Base-by-base conservation (phyloP, 2,888 invertebrate species). In the Oligia strigilis region DNA sequence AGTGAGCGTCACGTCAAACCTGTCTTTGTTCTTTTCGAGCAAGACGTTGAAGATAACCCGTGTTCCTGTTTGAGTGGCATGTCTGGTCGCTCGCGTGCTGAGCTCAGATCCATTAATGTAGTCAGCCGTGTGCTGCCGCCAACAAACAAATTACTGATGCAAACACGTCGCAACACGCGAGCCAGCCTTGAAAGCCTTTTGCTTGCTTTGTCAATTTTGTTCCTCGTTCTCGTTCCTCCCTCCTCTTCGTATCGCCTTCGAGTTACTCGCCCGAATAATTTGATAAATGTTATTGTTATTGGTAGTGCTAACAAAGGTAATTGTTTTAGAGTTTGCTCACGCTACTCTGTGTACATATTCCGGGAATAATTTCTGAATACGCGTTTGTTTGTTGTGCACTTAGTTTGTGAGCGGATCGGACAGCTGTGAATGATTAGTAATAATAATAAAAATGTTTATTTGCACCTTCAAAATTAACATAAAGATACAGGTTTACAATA, bases 81-180 rank as follows among this genome's bases (percentile, higher is more conserved):
- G 94, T 92, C 91, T 91, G 88, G 89, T 88, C 87, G 92, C 91
- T 96, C 92, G 96, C 97, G 96, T 96, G 96, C 93, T 87, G 85
- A 87, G 91, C 93, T 90, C 90, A 94, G 95, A 95, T 96, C 95
- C 96, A 96, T 97, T 96, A 96, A 96, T 95, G 96, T 95, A 96
- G 94, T 93, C 95, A 93, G 95, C 92, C 94, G 94, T 94, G 93
- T 94, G 95, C 94, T 94, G 95, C 95, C 95, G 94, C 96, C 96
- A 96, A 94, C 95, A 96, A 97, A 97, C 97, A 97, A 97, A 97
- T 97, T 97, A 97, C 95, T 91, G 96, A 97, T 96, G 96, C 97
- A 97, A 97, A 97, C 96, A 97, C 96, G 94, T 95, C 93, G 93
- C 94, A 94, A 94, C 97, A 97, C 97, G 97, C 97, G 93, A 96